phyloP scores from a whole-genome alignment of 2,888 invertebrate genomes.

The Pammene fasciana region DNA sequence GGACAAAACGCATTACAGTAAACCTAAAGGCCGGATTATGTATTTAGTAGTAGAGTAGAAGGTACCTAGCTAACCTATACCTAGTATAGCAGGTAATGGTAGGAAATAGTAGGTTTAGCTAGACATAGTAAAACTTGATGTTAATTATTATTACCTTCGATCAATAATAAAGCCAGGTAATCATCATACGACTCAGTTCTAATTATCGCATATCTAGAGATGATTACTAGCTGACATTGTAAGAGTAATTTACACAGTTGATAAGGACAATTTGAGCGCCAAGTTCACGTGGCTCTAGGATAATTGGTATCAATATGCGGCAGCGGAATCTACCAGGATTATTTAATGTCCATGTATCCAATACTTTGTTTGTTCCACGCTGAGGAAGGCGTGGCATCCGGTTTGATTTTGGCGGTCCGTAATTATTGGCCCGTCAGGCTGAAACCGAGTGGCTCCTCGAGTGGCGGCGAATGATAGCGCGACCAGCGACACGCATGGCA shows the following conservation, averaged over 20 bases:
- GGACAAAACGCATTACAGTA: too few species aligned
- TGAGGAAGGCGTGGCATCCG: too few species aligned
- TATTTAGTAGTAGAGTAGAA: too few species aligned
- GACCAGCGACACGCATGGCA: too few species aligned
- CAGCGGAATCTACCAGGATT: background rate
- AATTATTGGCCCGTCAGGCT: too few species aligned
- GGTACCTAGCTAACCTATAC: too few species aligned
- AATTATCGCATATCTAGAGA: conserved; percentile 2
- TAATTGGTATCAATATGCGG: background rate
- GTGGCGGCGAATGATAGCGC: too few species aligned
- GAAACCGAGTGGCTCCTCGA: too few species aligned
- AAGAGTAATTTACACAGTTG: conserved; percentile 3
- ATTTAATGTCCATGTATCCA: background rate
- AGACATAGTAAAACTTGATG: background rate
- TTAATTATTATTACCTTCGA: background rate
- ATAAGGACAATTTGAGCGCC: background rate
- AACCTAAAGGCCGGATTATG: too few species aligned
- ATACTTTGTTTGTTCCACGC: too few species aligned
- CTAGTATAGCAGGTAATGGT: too few species aligned
- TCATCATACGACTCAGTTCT: conserved; percentile 1
- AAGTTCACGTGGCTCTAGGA: background rate
- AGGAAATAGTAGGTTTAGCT: background rate
- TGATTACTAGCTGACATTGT: conserved; percentile 9
- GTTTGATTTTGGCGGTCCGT: too few species aligned
- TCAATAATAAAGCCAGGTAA: conserved; percentile 1